phyloP scores from a whole-genome alignment of 1,140 invertebrate genomes.

The Drosophila oshimai region DNA sequence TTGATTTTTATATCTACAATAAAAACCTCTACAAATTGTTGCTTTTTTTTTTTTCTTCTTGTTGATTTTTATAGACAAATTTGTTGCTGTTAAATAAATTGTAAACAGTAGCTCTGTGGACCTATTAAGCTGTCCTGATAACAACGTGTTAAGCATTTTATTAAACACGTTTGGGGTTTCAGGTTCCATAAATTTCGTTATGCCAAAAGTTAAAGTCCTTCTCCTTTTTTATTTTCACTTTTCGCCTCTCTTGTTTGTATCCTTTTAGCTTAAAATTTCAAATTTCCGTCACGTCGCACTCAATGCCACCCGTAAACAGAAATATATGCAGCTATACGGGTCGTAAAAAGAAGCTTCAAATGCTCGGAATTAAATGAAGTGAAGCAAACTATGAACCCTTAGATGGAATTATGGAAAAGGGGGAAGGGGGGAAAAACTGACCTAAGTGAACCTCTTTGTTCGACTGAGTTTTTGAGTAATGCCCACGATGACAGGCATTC shows the following conservation, averaged over 20 bases:
- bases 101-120: too few species aligned
- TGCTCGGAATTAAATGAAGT: conserved; percentile 12
- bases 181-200: too few species aligned
- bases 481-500: conserved; percentile 33
- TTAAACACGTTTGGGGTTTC: too few species aligned
- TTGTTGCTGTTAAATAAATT: too few species aligned
- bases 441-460: conserved; percentile 47
- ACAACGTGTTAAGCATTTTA: too few species aligned
- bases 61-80: too few species aligned
- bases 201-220: neutral
- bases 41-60: too few species aligned
- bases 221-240: conserved; percentile 9
- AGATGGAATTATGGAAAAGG: conserved; percentile 28
- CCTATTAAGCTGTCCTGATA: too few species aligned
- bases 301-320: conserved; percentile 21
- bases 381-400: conserved; percentile 19
- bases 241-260: neutral
- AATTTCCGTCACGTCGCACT: conserved; percentile 23
- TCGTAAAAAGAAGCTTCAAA: conserved; percentile 25
- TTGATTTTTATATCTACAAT: too few species aligned
- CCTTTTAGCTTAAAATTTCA: conserved; percentile 17
- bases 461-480: conserved; percentile 32
- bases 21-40: too few species aligned
- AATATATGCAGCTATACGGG: conserved; percentile 20
- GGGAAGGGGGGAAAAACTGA: conserved; percentile 1